Evolutionary conservation across 2,888 invertebrate genomes (phyloP).

Genomic region (Cryptocheilus praepositus): DNA sequence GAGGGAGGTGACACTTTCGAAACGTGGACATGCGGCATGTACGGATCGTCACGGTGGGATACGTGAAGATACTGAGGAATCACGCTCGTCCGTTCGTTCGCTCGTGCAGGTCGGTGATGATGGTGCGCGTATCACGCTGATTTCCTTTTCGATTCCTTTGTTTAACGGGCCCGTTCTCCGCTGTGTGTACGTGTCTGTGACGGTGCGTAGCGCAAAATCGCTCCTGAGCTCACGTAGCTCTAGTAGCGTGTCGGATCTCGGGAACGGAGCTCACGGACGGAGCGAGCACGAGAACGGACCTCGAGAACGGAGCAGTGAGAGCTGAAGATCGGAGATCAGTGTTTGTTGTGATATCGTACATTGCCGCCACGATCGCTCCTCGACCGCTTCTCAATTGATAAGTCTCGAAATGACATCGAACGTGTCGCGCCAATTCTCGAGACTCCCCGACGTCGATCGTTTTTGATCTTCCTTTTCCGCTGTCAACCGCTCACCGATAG

Average conservation of each 20-base stretch:
- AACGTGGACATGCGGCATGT: constrained; percentile 56
- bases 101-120: constrained; percentile 9
- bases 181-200: constrained; percentile 14
- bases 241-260: no score
- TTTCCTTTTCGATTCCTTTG: not conserved
- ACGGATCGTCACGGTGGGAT: constrained; percentile 46
- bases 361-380: no score
- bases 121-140: constrained; percentile 13
- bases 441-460: no score
- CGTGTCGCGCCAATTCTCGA: no score
- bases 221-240: constrained; percentile 19
- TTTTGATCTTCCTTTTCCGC: no score
- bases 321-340: not conserved
- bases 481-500: no score
- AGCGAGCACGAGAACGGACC: no score
- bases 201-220: constrained; percentile 22
- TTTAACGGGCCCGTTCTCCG: not conserved
- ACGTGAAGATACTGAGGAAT: no score
- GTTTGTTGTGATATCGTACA: no score
- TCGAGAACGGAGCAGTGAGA: not conserved
- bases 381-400: no score
- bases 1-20: constrained; percentile 57
- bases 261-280: no score
- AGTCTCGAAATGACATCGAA: no score
- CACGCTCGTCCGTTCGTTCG: constrained; percentile 26